Evolutionary conservation across 2,888 invertebrate species (phyloP).

Genomic region (Tolmerus cingulatus): DNA sequence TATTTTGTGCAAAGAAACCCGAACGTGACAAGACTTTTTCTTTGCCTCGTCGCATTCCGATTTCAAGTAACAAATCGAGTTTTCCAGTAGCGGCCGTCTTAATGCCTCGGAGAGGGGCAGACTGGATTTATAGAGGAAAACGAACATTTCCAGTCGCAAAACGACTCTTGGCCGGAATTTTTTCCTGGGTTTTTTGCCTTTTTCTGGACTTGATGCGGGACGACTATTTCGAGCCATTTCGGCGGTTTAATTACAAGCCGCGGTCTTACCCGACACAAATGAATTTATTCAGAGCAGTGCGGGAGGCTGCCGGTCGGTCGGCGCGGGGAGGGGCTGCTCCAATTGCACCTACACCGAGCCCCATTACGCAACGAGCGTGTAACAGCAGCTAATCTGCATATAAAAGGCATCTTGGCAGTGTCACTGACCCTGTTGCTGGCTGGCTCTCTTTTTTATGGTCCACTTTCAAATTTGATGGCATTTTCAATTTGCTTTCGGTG

Average conservation of each 20-base stretch:
- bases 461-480: conserved; percentile 29
- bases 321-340: neutral
- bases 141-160: neutral
- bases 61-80: conserved; percentile 39
- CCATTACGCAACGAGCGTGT: conserved; percentile 8
- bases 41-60: conserved; percentile 31
- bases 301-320: neutral
- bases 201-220: neutral
- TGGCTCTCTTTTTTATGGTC: neutral
- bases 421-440: conserved; percentile 14
- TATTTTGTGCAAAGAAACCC: conserved; percentile 32
- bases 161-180: neutral
- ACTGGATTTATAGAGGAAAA: neutral
- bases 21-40: conserved; percentile 41
- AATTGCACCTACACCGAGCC: conserved; percentile 16
- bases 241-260: conserved; percentile 1
- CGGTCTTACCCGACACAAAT: neutral
- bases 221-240: neutral
- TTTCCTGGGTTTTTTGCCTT: neutral
- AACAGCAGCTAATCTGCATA: conserved; percentile 30
- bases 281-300: neutral
- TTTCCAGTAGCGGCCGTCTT: conserved; percentile 15
- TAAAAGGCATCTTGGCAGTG: conserved; percentile 25
- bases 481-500: conserved; percentile 21
- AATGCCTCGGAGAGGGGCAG: neutral